Evolutionary conservation across 2,113 vertebrate genomes (phyloP).

Genomic region (Sakesphorus luctuosus): DNA sequence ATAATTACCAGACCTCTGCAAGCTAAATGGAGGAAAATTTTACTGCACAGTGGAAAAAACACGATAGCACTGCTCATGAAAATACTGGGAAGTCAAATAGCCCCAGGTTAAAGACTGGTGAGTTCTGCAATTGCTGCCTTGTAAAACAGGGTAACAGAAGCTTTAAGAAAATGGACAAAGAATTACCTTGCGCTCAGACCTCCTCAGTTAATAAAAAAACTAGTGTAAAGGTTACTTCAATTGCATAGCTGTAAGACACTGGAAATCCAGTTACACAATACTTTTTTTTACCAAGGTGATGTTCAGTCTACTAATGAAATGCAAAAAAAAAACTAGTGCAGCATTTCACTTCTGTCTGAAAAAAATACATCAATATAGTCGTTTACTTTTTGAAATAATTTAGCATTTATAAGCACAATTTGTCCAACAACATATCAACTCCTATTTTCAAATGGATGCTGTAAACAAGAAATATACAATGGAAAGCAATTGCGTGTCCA

Average conservation of each 20-base stretch:
- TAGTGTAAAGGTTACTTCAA: not conserved
- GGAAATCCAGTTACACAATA: not conserved
- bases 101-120: not conserved
- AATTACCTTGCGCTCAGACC: not conserved
- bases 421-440: not conserved
- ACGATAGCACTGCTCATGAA: not conserved
- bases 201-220: not conserved
- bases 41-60: not conserved
- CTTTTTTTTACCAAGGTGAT: not conserved
- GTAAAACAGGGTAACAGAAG: not conserved
- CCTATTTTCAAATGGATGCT: not conserved
- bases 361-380: accelerated
- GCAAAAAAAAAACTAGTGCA: not conserved
- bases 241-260: not conserved
- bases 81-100: not conserved
- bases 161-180: not conserved
- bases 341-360: not conserved
- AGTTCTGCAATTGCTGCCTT: not conserved
- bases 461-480: not conserved
- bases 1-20: not conserved
- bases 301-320: not conserved
- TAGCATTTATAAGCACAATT: not conserved
- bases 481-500: not conserved
- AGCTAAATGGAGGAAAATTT: not conserved
- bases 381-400: not conserved